Evolutionary conservation across 2,113 vertebrate species (phyloP).

Genomic region (Callaeas wilsoni): DNA sequence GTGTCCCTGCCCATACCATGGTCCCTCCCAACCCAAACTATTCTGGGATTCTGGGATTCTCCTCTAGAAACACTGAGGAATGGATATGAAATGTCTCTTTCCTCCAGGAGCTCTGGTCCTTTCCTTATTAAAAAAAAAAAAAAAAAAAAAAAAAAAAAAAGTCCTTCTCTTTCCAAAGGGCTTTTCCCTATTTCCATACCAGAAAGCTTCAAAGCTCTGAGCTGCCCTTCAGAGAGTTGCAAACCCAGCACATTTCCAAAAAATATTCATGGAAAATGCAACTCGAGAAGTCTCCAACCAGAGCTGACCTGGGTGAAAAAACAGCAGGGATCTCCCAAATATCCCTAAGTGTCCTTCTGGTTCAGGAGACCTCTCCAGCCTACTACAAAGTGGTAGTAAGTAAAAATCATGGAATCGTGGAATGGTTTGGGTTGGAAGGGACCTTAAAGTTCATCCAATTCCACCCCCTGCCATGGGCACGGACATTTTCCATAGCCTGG

Average conservation of each 20-base stretch:
- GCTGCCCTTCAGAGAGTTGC: background rate
- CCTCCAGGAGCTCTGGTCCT: background rate
- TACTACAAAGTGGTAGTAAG: rapidly evolving
- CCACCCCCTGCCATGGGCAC: background rate
- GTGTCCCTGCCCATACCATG: background rate
- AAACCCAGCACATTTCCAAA: background rate
- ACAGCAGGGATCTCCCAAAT: background rate
- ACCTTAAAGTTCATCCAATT: background rate
- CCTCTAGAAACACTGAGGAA: background rate
- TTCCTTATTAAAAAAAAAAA: background rate
- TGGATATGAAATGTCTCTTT: background rate
- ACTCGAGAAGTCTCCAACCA: background rate
- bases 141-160: background rate
- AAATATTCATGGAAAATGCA: background rate
- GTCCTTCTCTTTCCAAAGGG: background rate
- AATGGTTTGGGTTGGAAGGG: no score
- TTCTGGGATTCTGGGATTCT: background rate
- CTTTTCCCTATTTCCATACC: background rate
- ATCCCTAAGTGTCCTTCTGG: no score
- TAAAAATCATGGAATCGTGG: background rate
- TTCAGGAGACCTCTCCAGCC: background rate
- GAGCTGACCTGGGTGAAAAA: background rate
- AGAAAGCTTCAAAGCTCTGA: background rate
- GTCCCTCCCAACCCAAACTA: background rate
- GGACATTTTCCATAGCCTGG: background rate